A percentile compares a stretch with the other conserved stretches of the same genome.
Evolutionary conservation across 2,888 invertebrate species (phyloP).

Genomic region (Cephus spinipes): DNA sequence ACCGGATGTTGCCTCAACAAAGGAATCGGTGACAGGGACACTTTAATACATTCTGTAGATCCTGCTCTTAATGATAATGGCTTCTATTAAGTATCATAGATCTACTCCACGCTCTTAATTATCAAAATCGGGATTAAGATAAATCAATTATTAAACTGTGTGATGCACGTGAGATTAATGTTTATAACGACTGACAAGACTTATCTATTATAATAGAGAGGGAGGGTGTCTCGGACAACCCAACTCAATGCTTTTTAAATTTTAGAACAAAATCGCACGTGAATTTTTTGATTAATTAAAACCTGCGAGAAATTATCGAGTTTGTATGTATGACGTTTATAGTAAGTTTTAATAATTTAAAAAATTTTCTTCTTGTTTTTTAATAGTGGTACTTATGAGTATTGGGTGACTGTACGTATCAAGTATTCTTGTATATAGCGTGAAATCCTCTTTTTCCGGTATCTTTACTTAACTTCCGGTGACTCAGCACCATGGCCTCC

Average conservation of each 20-base stretch:
- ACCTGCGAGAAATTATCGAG: not conserved
- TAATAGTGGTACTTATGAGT: not conserved
- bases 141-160: not conserved
- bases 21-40: conserved; percentile 22
- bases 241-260: too few relatives aligned
- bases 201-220: not conserved
- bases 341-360: not conserved
- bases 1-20: conserved; percentile 18
- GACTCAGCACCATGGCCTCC: not conserved
- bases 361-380: not conserved
- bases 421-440: not conserved
- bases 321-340: not conserved
- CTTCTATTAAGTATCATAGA: not conserved
- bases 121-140: not conserved
- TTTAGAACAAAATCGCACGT: too few relatives aligned
- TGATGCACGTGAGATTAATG: too few relatives aligned
- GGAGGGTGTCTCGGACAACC: too few relatives aligned
- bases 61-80: conserved; percentile 2
- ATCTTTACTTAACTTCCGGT: not conserved
- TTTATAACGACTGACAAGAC: not conserved
- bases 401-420: not conserved
- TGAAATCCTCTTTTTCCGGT: not conserved
- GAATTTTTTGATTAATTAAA: not conserved
- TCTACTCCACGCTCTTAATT: not conserved
- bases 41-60: conserved; percentile 11